Percentiles rank a stretch among this genome's conserved stretches.
phyloP scores from a whole-genome alignment of 2,888 invertebrate genomes.

The Drosophila paranaensis region DNA sequence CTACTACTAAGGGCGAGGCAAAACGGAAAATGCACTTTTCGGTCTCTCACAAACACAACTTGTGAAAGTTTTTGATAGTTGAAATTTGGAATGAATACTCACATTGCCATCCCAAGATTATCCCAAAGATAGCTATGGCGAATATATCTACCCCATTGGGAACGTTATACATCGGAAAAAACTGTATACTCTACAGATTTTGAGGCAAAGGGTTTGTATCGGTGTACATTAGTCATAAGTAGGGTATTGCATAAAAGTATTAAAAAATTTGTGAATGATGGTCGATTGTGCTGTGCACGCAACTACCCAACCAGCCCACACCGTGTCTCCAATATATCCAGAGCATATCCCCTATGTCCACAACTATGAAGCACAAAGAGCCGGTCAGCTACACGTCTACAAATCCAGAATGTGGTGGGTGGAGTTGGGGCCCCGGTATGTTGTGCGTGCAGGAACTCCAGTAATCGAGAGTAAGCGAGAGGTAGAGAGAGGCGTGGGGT shows the following conservation, averaged over 20 bases:
- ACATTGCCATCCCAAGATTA: too few species aligned
- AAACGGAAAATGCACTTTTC: too few species aligned
- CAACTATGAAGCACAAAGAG: neutral
- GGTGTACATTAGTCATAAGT: neutral
- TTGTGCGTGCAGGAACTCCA: slow-evolving; percentile 12
- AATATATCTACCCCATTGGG: too few species aligned
- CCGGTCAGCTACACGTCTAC: slow-evolving; percentile 18
- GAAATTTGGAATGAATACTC: too few species aligned
- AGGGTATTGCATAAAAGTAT: slow-evolving; percentile 3
- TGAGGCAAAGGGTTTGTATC: too few species aligned
- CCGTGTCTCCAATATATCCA: slow-evolving; percentile 9
- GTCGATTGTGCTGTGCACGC: neutral
- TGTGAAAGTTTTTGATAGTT: too few species aligned
- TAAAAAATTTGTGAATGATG: neutral
- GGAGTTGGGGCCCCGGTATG: neutral
- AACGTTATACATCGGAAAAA: too few species aligned
- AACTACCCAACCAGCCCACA: neutral
- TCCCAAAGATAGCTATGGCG: too few species aligned
- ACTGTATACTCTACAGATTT: too few species aligned
- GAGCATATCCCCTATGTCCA: slow-evolving; percentile 12
- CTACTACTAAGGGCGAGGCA: too few species aligned
- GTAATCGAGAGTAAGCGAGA: neutral
- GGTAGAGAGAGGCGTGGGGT: neutral
- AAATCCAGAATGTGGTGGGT: slow-evolving; percentile 4
- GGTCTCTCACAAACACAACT: too few species aligned